phyloP scores from a whole-genome alignment of 2,888 invertebrate genomes.

The Brenthis daphne region DNA sequence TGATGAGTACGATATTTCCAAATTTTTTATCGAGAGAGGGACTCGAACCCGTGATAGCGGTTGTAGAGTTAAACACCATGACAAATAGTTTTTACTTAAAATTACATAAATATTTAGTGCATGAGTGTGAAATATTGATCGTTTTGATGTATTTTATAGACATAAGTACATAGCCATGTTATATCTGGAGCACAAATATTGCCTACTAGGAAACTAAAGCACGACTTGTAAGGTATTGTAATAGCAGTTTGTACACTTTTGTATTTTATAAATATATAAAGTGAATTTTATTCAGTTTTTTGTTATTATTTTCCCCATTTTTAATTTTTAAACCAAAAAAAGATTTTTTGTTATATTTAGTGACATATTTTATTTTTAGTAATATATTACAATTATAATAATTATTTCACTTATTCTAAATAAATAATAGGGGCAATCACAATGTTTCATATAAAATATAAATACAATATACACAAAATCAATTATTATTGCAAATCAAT shows the following conservation, averaged over 20 bases:
- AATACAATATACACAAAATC: neutral
- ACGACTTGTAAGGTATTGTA: constrained; percentile 46
- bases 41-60: too few relatives aligned
- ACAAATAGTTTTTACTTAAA: too few relatives aligned
- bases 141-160: constrained; percentile 5
- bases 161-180: constrained; percentile 6
- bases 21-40: too few relatives aligned
- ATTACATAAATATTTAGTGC: neutral
- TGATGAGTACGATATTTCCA: too few relatives aligned
- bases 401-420: neutral
- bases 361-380: neutral
- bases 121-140: constrained; percentile 2
- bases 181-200: constrained; percentile 57
- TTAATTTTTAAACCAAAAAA: neutral
- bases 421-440: constrained; percentile 3
- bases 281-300: constrained; percentile 53
- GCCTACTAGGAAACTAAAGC: constrained; percentile 39
- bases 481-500: neutral
- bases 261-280: constrained; percentile 72
- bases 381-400: neutral
- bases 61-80: too few relatives aligned
- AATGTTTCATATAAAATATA: neutral
- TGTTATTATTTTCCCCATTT: constrained; percentile 35
- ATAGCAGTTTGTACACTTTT: constrained; percentile 70
- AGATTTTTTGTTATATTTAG: neutral